Evolutionary conservation across 2,888 invertebrate genomes (phyloP).

Genomic region (Apotomis turbidana): DNA sequence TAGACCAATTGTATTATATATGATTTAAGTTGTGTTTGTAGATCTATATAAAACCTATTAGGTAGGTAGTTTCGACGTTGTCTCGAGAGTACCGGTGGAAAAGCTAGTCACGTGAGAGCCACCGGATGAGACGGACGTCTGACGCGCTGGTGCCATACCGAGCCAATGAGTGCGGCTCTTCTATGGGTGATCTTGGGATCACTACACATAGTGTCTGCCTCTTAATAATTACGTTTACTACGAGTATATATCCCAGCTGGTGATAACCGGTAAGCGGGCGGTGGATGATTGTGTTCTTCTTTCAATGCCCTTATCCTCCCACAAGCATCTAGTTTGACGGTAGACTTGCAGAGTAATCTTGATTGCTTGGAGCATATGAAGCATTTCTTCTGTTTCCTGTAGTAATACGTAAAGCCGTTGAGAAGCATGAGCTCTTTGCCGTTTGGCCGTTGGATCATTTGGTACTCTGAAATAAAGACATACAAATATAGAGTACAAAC

Average conservation of each 20-base stretch:
- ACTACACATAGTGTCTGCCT: too few relatives aligned
- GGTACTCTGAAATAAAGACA: slow-evolving; percentile 15
- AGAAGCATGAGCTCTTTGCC: slow-evolving; percentile 20
- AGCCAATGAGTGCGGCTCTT: too few relatives aligned
- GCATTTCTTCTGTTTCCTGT: slow-evolving; percentile 14
- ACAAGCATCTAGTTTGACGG: slow-evolving; percentile 7
- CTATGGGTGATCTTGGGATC: too few relatives aligned
- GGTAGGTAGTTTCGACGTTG: too few relatives aligned
- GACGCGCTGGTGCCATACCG: too few relatives aligned
- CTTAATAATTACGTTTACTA: neutral
- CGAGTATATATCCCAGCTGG: slow-evolving; percentile 4
- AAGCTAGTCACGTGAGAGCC: too few relatives aligned
- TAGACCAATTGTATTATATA: too few relatives aligned
- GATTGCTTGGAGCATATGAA: slow-evolving; percentile 22
- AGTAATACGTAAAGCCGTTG: slow-evolving; percentile 14
- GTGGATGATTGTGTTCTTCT: slow-evolving; percentile 19
- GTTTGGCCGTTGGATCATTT: slow-evolving; percentile 13
- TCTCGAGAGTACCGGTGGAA: too few relatives aligned
- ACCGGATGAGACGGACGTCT: too few relatives aligned
- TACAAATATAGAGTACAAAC: neutral
- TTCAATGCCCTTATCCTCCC: slow-evolving; percentile 15
- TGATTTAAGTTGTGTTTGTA: too few relatives aligned
- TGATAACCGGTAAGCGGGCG: slow-evolving; percentile 5
- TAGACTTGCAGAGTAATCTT: slow-evolving; percentile 12
- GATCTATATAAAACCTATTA: too few relatives aligned